These are phyloP conservation scores for Notolepis coatsorum DNA, from an alignment of 2,797 vertebrate genomes.

Conservation along the genomic window DNA sequence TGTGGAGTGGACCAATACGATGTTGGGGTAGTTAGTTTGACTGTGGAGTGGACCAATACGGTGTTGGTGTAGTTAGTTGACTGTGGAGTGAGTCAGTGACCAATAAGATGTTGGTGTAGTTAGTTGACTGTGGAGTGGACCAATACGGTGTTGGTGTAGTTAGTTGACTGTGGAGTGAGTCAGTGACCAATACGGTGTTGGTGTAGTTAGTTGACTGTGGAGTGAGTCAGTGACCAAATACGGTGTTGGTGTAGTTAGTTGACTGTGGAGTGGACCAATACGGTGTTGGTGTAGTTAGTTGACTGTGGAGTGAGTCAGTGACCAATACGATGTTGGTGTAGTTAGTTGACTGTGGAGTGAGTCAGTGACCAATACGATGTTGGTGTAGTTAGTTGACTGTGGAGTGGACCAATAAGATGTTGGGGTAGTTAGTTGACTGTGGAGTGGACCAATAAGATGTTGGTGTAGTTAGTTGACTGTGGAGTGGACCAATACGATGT, in stretches of 20 bases:
- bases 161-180: slow-evolving; percentile 20
- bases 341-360: slow-evolving; percentile 16
- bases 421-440: background rate
- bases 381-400: background rate
- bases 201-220: slow-evolving; percentile 1
- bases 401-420: slow-evolving; percentile 14
- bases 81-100: slow-evolving; percentile 31
- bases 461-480: background rate
- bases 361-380: slow-evolving; percentile 14
- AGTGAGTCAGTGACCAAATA: slow-evolving; percentile 31
- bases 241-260: too few relatives aligned
- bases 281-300: background rate
- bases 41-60: slow-evolving; percentile 14
- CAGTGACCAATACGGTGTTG: slow-evolving; percentile 11
- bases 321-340: background rate
- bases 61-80: background rate
- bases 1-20: slow-evolving; percentile 13
- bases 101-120: background rate
- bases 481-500: slow-evolving; percentile 15
- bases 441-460: slow-evolving; percentile 14
- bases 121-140: slow-evolving; percentile 20
- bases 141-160: background rate
- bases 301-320: slow-evolving; percentile 22
- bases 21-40: background rate
- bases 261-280: slow-evolving; percentile 1